These are phyloP conservation scores for Fissipunctia ypsillon DNA, from an alignment of 2,888 invertebrate genomes.

Conservation along the genomic window DNA sequence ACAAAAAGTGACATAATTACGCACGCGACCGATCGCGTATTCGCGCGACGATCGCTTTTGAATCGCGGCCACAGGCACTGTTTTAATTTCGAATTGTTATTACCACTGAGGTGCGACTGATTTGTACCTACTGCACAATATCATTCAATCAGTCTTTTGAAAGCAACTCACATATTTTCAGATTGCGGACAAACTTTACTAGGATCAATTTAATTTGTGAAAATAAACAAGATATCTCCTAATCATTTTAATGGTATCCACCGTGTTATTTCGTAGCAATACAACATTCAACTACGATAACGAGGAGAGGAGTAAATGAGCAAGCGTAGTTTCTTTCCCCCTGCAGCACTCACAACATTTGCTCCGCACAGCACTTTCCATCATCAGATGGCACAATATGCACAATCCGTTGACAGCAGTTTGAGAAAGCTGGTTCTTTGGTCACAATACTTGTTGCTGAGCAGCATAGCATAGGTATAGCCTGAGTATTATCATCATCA, in stretches of 20 bases:
- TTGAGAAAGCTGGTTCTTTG: not conserved
- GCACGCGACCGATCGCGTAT: too few species aligned
- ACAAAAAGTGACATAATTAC: too few species aligned
- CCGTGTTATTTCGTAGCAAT: not conserved
- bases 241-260: not conserved
- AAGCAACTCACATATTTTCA: not conserved
- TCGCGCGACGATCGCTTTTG: too few species aligned
- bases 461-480: too few species aligned
- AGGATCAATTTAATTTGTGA: not conserved
- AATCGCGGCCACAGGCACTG: too few species aligned
- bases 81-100: not conserved
- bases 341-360: not conserved
- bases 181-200: not conserved
- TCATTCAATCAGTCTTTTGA: not conserved
- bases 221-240: too few species aligned
- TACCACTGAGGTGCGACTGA: not conserved
- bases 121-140: not conserved
- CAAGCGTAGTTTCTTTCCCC: not conserved
- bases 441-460: not conserved
- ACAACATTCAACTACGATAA: not conserved
- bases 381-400: not conserved
- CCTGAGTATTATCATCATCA: too few species aligned
- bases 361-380: not conserved
- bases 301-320: not conserved
- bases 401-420: not conserved